Percentiles rank a stretch among this genome's conserved stretches.
Conservation (phyloP, 2,113 vertebrate genomes). For the Cranoglanis bouderius region DNA sequence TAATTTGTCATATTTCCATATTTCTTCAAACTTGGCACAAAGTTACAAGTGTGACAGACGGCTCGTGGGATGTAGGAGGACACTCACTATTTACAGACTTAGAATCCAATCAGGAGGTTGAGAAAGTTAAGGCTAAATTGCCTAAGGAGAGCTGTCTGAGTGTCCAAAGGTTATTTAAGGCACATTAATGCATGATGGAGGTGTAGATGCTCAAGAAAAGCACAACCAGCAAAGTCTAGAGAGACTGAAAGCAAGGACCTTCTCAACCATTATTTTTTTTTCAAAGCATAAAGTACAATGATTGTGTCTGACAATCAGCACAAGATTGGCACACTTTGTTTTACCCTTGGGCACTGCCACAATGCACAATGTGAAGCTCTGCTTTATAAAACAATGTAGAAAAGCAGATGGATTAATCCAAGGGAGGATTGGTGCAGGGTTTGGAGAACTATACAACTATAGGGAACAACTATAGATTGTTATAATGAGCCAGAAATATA, state of each 20-base stretch:
- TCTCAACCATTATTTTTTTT: background rate
- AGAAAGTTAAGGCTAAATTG: background rate
- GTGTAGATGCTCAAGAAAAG: background rate
- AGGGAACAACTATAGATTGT: background rate
- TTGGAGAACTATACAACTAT: background rate
- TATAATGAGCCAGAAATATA: background rate
- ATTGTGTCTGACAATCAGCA: conserved; percentile 39
- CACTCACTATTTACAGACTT: background rate
- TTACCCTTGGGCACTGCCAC: conserved; percentile 6
- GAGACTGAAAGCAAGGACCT: background rate
- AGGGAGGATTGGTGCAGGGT: background rate
- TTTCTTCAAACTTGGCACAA: conserved; percentile 27
- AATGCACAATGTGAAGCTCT: conserved; percentile 10
- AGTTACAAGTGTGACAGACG: conserved; percentile 36
- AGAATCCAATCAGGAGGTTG: background rate
- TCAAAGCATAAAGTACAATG: conserved; percentile 10
- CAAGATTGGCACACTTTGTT: conserved; percentile 19
- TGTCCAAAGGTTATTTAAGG: background rate
- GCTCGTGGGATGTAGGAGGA: conserved; percentile 6
- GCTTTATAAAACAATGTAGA: background rate
- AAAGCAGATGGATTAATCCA: conserved; percentile 16
- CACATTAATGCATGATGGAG: background rate
- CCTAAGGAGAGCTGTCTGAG: background rate
- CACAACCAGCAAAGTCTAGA: background rate
- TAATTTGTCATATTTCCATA: conserved; percentile 17